A percentile compares a stretch with the other conserved stretches of the same genome.
These are phyloP conservation scores for Synanceia verrucosa DNA, from an alignment of 2,797 vertebrate species.

Conservation along the genomic window DNA sequence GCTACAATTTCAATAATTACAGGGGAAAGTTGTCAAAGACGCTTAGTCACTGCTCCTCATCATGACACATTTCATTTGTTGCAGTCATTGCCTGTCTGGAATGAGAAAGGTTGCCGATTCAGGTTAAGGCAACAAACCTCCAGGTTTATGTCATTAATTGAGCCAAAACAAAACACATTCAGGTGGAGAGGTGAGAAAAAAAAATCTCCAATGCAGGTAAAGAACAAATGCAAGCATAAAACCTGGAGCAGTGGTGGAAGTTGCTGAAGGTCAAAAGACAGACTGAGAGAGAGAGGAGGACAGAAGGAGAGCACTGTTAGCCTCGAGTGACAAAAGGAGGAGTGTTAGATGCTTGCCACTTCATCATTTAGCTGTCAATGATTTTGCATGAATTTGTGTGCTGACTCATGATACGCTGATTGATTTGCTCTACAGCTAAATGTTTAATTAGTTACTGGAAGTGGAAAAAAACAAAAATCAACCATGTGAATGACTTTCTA, in stretches of 20 bases:
- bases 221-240: conserved; percentile 7
- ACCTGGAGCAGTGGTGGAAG: background rate
- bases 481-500: conserved; percentile 51
- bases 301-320: conserved; percentile 57
- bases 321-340: conserved; percentile 69
- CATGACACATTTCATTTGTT: background rate
- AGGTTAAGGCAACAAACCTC: background rate
- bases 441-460: conserved; percentile 64
- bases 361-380: conserved; percentile 75
- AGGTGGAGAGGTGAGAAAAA: background rate
- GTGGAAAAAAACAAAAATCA: conserved; percentile 22
- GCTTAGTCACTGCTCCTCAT: background rate
- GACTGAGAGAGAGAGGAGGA: conserved; percentile 42
- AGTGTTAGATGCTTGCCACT: conserved; percentile 61
- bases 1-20: conserved; percentile 29
- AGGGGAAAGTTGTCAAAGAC: conserved; percentile 18
- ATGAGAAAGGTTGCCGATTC: background rate
- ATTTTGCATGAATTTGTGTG: conserved; percentile 79
- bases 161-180: conserved; percentile 30
- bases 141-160: background rate
- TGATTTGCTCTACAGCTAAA: conserved; percentile 76
- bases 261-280: conserved; percentile 48
- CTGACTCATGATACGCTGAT: conserved; percentile 66
- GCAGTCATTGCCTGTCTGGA: conserved; percentile 4
- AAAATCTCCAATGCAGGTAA: conserved; percentile 10